Evolutionary conservation across 2,888 invertebrate species (phyloP).

Genomic region (Orgyia antiqua): DNA sequence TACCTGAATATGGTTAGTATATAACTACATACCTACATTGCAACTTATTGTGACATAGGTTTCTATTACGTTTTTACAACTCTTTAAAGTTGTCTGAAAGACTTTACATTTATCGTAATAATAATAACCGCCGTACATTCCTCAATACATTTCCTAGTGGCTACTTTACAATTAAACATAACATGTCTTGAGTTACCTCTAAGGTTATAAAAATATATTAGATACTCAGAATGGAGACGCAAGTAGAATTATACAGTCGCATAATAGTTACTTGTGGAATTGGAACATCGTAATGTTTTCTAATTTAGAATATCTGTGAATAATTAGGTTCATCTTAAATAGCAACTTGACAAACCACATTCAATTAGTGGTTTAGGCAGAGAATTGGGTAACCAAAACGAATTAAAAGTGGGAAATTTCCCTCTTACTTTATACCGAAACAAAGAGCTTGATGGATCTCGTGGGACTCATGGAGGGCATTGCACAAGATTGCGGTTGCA

Average conservation of each 20-base stretch:
- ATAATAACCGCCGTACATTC: no score
- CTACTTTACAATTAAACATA: no score
- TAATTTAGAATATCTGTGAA: no score
- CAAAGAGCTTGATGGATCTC: constrained; percentile 57
- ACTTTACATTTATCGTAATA: no score
- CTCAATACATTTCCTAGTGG: no score
- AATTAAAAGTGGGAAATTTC: constrained; percentile 39
- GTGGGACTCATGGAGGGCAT: constrained; percentile 44
- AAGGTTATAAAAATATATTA: no score
- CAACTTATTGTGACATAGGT: not conserved
- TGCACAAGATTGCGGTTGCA: constrained; percentile 52
- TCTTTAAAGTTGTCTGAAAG: no score
- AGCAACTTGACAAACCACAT: constrained; percentile 37
- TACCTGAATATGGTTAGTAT: constrained; percentile 84
- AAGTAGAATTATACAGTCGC: no score
- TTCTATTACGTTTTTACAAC: not conserved
- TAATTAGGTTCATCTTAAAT: constrained; percentile 13
- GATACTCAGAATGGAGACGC: no score
- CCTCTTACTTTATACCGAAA: constrained; percentile 42
- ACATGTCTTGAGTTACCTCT: no score
- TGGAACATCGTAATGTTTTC: no score
- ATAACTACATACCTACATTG: not conserved
- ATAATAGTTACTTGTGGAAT: no score
- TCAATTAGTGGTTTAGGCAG: constrained; percentile 42
- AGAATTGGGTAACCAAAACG: constrained; percentile 29